These are phyloP conservation scores for Ammodytes dubius DNA, from an alignment of 2,113 vertebrate species.

Conservation along the genomic window DNA sequence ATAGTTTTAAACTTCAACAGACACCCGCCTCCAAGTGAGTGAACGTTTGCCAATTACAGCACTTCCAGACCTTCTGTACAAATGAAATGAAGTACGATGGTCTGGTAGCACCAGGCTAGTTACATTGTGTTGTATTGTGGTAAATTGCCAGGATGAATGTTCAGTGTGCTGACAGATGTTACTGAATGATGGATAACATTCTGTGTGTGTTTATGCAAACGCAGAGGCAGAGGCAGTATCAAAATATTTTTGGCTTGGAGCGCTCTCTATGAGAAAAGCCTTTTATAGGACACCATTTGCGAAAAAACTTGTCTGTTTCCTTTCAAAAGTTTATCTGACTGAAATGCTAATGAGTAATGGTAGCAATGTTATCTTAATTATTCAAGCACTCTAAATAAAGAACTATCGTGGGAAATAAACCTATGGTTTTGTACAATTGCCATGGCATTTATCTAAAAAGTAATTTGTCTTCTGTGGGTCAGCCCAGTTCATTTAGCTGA, in stretches of 20 bases:
- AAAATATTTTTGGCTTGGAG: not conserved
- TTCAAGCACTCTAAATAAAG: not conserved
- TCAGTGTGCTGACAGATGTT: not conserved
- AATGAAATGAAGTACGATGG: no score
- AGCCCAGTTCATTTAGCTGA: not conserved
- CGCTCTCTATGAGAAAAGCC: not conserved
- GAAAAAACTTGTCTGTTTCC: not conserved
- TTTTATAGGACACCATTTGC: not conserved
- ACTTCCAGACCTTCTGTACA: no score
- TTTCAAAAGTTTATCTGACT: not conserved
- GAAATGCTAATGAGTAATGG: not conserved
- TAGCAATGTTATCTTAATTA: not conserved
- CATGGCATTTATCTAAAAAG: not conserved
- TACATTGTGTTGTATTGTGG: not conserved
- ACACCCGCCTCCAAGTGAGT: no score
- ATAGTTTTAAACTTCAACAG: no score
- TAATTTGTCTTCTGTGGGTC: constrained; percentile 15
- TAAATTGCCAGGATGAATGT: not conserved
- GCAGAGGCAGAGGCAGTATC: not conserved
- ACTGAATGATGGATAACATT: not conserved
- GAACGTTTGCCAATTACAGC: no score
- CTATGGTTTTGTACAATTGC: not conserved
- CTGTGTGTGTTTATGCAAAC: no score
- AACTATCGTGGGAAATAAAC: constrained; percentile 7
- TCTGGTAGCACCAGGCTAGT: no score